Conservation (phyloP, 2,888 invertebrate genomes). For the Apamea sordens region DNA sequence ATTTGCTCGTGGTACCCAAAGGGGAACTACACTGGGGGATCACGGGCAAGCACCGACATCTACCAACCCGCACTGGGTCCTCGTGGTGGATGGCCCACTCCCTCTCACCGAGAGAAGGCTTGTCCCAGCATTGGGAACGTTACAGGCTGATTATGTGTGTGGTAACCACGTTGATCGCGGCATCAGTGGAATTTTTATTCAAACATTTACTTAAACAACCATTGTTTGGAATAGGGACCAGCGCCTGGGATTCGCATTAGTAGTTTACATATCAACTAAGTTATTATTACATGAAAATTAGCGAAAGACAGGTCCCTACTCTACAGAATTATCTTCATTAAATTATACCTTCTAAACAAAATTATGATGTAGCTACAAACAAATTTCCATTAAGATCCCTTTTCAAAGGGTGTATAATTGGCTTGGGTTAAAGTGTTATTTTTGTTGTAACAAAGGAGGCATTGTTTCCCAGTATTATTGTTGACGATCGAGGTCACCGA, state of each 20-base stretch:
- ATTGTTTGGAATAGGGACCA: background rate
- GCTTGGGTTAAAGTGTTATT: constrained; percentile 48
- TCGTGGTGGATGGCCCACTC: background rate
- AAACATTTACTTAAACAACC: background rate
- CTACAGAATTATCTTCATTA: constrained; percentile 1
- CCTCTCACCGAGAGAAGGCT: background rate
- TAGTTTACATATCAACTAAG: background rate
- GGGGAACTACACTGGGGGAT: no score
- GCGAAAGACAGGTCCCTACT: background rate
- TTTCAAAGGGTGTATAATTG: constrained; percentile 46
- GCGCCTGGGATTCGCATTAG: constrained; percentile 6
- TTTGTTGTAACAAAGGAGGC: constrained; percentile 52
- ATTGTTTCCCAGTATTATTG: constrained; percentile 61
- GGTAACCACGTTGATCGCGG: background rate
- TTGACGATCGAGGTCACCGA: constrained; percentile 61
- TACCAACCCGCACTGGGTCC: background rate
- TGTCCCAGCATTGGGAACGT: background rate
- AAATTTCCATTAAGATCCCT: constrained; percentile 33
- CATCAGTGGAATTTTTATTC: background rate
- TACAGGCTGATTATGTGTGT: background rate
- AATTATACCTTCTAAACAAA: constrained; percentile 22
- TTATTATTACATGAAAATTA: background rate
- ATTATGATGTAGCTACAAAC: constrained; percentile 5
- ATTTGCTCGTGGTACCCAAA: no score
- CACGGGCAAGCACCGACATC: no score